Evolutionary conservation across 2,888 invertebrate genomes (phyloP).

Genomic region (Limnephilus marmoratus): DNA sequence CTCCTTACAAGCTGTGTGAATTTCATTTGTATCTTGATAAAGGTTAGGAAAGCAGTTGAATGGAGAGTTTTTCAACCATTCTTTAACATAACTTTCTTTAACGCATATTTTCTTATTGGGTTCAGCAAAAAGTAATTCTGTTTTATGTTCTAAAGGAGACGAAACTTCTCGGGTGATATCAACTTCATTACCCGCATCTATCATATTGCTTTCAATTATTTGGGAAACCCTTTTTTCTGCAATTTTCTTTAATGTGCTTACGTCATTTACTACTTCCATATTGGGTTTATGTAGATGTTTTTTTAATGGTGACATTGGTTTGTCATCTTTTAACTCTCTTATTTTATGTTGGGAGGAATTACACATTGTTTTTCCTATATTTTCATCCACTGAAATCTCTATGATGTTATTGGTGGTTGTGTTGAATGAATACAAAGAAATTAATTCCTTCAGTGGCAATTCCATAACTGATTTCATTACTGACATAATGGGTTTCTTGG

Average conservation of each 20-base stretch:
- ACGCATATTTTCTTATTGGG: background rate
- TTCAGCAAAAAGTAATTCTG: background rate
- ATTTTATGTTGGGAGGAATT: background rate
- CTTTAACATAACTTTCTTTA: constrained; percentile 20
- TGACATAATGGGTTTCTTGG: background rate
- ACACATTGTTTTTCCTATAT: background rate
- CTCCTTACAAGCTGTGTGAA: background rate
- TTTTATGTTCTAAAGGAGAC: background rate
- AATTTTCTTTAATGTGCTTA: background rate
- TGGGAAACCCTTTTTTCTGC: background rate
- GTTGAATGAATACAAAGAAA: constrained; percentile 7
- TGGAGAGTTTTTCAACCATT: constrained; percentile 33
- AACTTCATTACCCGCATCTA: background rate
- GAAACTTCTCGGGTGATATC: background rate
- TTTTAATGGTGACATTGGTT: background rate
- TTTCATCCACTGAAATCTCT: background rate
- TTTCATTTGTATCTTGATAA: background rate
- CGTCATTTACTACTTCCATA: background rate
- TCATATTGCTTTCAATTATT: background rate
- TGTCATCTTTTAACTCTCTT: background rate
- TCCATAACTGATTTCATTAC: constrained; percentile 29
- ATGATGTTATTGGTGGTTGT: background rate
- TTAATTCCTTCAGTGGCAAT: background rate
- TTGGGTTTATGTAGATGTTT: background rate
- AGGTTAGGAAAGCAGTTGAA: constrained; percentile 17